Percentiles rank a stretch among this genome's conserved stretches.
These are phyloP conservation scores for Butastur rufipennis DNA, from an alignment of 2,113 vertebrate species.

Conservation along the genomic window DNA sequence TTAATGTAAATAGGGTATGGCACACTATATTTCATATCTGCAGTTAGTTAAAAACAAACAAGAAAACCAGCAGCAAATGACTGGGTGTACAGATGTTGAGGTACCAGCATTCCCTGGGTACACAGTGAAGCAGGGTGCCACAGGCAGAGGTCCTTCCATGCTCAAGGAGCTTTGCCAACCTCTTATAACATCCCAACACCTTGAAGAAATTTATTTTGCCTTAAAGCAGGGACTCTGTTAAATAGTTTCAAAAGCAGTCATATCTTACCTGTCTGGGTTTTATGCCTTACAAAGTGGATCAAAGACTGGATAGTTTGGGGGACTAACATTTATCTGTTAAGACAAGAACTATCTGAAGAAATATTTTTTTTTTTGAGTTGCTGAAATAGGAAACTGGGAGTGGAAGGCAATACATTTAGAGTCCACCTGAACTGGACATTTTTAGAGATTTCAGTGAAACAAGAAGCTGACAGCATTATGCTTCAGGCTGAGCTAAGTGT, in stretches of 20 bases:
- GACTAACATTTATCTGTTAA: not conserved
- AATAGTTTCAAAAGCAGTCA: not conserved
- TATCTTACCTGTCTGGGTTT: not conserved
- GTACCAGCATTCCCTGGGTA: not conserved
- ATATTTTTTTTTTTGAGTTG: not conserved
- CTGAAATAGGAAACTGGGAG: not conserved
- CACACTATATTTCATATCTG: not conserved
- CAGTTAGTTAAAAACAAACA: not conserved
- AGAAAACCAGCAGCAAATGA: not conserved
- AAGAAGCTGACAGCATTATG: not conserved
- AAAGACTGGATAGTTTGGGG: not conserved
- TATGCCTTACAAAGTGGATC: not conserved
- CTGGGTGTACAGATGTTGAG: not conserved
- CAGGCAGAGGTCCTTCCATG: not conserved
- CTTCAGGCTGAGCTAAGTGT: not conserved
- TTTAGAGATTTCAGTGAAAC: not conserved
- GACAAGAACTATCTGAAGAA: not conserved
- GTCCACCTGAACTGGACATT: not conserved
- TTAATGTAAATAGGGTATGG: not conserved
- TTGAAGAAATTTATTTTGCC: not conserved
- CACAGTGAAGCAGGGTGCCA: not conserved
- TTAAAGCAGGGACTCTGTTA: not conserved
- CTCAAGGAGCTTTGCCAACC: not conserved
- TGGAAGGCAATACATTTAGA: not conserved
- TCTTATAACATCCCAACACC: not conserved